phyloP scores from a whole-genome alignment of 1,140 invertebrate genomes.

The Diuraphis noxia region DNA sequence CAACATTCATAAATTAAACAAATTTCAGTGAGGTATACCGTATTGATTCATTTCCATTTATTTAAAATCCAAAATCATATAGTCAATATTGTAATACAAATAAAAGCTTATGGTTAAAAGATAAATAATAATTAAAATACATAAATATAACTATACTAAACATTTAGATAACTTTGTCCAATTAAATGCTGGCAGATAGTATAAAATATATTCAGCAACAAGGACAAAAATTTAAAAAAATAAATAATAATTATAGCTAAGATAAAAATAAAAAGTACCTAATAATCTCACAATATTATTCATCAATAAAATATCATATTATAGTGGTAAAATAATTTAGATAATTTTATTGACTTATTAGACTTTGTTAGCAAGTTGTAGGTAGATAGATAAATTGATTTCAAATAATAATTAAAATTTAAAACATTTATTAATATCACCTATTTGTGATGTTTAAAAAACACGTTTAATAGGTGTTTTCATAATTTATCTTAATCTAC shows the following conservation, averaged over 20 bases:
- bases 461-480: not conserved
- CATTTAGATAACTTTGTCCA: not conserved
- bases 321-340: not conserved
- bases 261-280: not conserved
- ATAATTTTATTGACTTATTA: not conserved
- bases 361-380: not conserved
- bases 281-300: not conserved
- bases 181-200: constrained; percentile 5
- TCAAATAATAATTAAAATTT: not conserved
- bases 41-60: too few relatives aligned
- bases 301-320: not conserved
- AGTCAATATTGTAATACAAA: not conserved
- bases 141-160: not conserved
- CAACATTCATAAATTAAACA: too few relatives aligned
- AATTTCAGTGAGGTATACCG: too few relatives aligned
- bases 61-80: too few relatives aligned
- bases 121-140: not conserved
- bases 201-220: constrained; percentile 17
- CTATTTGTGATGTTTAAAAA: not conserved
- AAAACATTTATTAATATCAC: not conserved
- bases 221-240: constrained; percentile 5
- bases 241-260: not conserved
- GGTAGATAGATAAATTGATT: not conserved
- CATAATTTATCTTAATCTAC: not conserved
- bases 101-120: not conserved